phyloP scores from a whole-genome alignment of 2,113 vertebrate genomes.

The Grammomys surdaster region DNA sequence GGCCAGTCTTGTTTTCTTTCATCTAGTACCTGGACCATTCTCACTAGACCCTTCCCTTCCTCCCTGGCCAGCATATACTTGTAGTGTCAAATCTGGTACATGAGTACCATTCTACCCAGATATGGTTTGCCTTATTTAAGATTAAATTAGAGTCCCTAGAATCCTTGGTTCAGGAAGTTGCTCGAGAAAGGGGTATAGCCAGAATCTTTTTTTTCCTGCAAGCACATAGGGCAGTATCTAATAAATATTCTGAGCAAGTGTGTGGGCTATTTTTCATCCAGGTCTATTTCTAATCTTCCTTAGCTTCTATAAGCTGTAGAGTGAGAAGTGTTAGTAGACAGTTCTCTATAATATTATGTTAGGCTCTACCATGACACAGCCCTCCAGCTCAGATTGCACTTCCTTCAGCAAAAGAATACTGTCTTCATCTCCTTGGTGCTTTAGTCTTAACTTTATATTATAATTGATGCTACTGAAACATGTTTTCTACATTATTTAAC shows the following conservation, averaged over 20 bases:
- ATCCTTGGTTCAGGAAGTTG: conserved; percentile 41
- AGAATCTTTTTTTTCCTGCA: conserved; percentile 44
- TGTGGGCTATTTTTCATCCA: conserved; percentile 66
- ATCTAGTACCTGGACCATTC: background rate
- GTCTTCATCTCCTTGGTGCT: conserved; percentile 15
- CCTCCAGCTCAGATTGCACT: background rate
- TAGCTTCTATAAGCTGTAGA: background rate
- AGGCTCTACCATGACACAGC: background rate
- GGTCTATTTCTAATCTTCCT: conserved; percentile 47
- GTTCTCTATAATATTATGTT: background rate
- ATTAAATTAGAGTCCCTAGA: conserved; percentile 41
- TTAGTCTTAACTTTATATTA: conserved; percentile 3
- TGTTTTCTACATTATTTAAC: conserved; percentile 28
- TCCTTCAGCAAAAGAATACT: conserved; percentile 13
- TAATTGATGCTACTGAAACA: conserved; percentile 16
- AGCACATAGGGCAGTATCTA: background rate
- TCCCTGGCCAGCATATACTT: conserved; percentile 2
- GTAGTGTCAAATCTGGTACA: background rate
- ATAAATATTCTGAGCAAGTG: conserved; percentile 73
- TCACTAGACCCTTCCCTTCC: background rate
- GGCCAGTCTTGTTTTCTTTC: background rate
- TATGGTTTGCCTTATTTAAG: conserved; percentile 2
- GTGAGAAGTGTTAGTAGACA: background rate
- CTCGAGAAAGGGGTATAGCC: conserved; percentile 1
- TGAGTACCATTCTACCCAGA: background rate